phyloP scores from a whole-genome alignment of 2,888 invertebrate species.

The Lysandra bellargus region DNA sequence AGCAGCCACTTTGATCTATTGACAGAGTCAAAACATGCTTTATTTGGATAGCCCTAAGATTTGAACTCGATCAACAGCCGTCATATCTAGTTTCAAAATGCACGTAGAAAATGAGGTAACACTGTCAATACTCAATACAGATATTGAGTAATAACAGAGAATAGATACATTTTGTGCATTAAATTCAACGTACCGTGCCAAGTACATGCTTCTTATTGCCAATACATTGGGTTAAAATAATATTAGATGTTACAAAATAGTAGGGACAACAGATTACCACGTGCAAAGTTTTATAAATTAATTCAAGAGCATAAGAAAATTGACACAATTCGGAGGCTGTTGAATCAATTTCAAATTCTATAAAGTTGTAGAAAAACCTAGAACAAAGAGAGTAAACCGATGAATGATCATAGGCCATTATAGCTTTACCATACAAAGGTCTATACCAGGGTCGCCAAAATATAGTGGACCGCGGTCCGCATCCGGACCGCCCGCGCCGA shows the following conservation, averaged over 20 bases:
- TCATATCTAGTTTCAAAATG: slow-evolving; percentile 44
- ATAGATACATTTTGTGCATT: slow-evolving; percentile 31
- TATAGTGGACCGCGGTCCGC: too few relatives aligned
- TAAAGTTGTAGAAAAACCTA: too few relatives aligned
- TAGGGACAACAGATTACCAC: background rate
- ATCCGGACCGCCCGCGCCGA: too few relatives aligned
- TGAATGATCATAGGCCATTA: too few relatives aligned
- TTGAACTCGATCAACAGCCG: slow-evolving; percentile 27
- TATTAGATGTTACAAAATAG: background rate
- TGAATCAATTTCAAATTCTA: too few relatives aligned
- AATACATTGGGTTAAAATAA: slow-evolving; percentile 10
- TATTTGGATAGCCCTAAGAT: background rate
- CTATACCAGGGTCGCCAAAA: too few relatives aligned
- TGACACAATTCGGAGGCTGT: too few relatives aligned
- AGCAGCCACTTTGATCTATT: slow-evolving; percentile 36
- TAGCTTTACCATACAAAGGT: too few relatives aligned
- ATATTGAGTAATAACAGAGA: slow-evolving; percentile 33
- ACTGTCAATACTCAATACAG: slow-evolving; percentile 39
- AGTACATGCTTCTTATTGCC: slow-evolving; percentile 28
- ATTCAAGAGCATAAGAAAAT: background rate
- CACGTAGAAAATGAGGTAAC: slow-evolving; percentile 39
- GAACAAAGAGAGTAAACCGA: too few relatives aligned
- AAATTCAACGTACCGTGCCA: slow-evolving; percentile 19
- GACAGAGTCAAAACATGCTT: background rate
- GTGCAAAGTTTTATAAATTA: background rate